Evolutionary conservation across 2,113 vertebrate species (phyloP), one percentile per base, ranked within the genome.

Genomic region (Lophochroa leadbeateri): DNA sequence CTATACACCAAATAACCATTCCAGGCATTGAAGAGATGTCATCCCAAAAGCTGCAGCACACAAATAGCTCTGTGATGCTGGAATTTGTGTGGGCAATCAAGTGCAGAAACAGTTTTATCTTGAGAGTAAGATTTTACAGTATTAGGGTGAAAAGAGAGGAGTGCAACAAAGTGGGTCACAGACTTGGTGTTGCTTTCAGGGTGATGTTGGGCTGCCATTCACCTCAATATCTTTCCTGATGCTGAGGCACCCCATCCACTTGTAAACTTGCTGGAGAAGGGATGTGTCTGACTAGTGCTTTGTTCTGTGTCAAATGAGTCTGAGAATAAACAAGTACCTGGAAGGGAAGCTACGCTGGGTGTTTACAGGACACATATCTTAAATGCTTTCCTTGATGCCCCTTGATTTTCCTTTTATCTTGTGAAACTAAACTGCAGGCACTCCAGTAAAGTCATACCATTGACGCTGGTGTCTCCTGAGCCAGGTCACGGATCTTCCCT

Each of bases 401-500:
- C 82, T 96, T 83, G 41, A 43, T 84, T 81, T 70, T 74, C 76
- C 74, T 91, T 94, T 82, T 25, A 44, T 78, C 70, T 86, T 35
- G 11, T 74, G 57, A 11, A 5, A 12, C 1, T 2, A 74, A 67
- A 69, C 58, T 84, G 65, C 37, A 2, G 0, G 8, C 0, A 2
- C 46, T 61, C 13, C 17, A 10, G 43, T 55, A 46, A 50, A 20
- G 64, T 71, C 77, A 39, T 0, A 4, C 63, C 63, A 23, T 7
- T 47, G 61, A 65, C 0, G 2, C 15, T 11, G 35, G 33, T 2
- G 2, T 35, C 63, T 61, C 29, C 79, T 53, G 61, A 14, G 47
- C 17, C 11, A 5, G 33, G 10, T 21, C 57, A 47, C 3, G 1
- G 75, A 29, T 39, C 46, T 16, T 21, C 14, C 27, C 41, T 70